Evolutionary conservation across 2,113 vertebrate genomes (phyloP), one percentile per base, ranked within the genome.

Genomic region (Eolophus roseicapilla): DNA sequence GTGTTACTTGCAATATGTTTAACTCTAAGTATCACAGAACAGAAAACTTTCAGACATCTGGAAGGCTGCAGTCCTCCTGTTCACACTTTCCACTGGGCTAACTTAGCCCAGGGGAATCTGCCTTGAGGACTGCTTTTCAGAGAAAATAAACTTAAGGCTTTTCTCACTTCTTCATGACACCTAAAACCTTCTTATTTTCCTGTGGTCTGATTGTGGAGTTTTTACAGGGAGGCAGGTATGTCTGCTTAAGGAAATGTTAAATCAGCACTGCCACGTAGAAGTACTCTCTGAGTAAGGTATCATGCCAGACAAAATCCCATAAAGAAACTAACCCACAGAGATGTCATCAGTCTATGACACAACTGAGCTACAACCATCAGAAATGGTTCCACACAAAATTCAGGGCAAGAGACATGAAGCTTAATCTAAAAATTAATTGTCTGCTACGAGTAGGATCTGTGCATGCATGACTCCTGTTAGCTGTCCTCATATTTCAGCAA

Each of bases 11-110:
- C 44, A 49, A 55, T n/a, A 52, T 4, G 27, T 84, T 81, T 78
- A 55, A 87, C 27, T 75, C 78, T 6, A 84, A 78, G n/a, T 17
- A 13, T 12, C 43, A 43, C 23, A 41, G 41, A 80, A 28, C 8
- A 96, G 79, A 76, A 93, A 78, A 68, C 12, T 79, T 71, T 70
- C 68, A 90, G 68, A 62, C 31, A 62, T 94, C 88, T 94, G 86
- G 77, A 92, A 92, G 65, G 17, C 39, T 90, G 55, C 27, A 71
- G 21, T 63, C 83, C 31, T 84, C 43, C 43, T 71, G 44, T 44
- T 94, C 82, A 88, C 69, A 81, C 29, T 96, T 96, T 94, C 92
- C 88, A 78, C 62, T 44, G 50, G 76, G 29, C 52, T 92, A 78
- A 93, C 27, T 18, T 59, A 82, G 70, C 14, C 20, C 29, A 19